phyloP scores from a whole-genome alignment of 2,888 invertebrate genomes.

The Ceratothoa steindachneri region DNA sequence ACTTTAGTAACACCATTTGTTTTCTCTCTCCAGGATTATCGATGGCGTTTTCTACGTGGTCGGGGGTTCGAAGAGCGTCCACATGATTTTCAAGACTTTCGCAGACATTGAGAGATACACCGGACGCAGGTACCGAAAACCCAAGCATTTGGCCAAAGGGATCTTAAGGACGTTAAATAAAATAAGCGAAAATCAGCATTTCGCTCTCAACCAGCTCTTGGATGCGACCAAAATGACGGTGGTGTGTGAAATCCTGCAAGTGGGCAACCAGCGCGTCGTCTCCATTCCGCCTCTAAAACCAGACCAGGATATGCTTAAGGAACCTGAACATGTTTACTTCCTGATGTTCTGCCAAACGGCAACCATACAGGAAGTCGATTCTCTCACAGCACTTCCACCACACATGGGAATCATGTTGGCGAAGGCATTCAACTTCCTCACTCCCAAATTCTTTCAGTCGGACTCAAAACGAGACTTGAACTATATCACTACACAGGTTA shows the following conservation, averaged over 20 bases:
- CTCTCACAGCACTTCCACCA: constrained; percentile 6
- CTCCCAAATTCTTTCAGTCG: no score
- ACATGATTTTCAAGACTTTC: constrained; percentile 52
- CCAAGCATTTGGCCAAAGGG: constrained; percentile 50
- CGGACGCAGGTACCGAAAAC: constrained; percentile 52
- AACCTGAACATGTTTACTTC: constrained; percentile 50
- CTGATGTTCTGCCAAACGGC: constrained; percentile 20
- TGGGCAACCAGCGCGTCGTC: constrained; percentile 55
- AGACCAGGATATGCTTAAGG: no score
- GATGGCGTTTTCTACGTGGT: constrained; percentile 51
- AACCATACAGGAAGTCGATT: background rate
- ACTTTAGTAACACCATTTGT: no score
- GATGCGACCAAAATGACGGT: constrained; percentile 51
- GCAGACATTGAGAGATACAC: constrained; percentile 31
- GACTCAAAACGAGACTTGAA: no score
- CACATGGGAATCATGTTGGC: background rate
- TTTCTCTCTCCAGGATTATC: constrained; percentile 50
- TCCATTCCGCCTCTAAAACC: constrained; percentile 53
- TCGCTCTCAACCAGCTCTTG: constrained; percentile 40
- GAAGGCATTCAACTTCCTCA: background rate
- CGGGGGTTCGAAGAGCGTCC: constrained; percentile 56
- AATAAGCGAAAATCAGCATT: constrained; percentile 48
- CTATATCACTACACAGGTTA: no score
- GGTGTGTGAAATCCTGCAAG: constrained; percentile 54
- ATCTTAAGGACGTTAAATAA: constrained; percentile 51